phyloP scores from a whole-genome alignment of 2,797 vertebrate genomes.

The Oophaga sylvatica region DNA sequence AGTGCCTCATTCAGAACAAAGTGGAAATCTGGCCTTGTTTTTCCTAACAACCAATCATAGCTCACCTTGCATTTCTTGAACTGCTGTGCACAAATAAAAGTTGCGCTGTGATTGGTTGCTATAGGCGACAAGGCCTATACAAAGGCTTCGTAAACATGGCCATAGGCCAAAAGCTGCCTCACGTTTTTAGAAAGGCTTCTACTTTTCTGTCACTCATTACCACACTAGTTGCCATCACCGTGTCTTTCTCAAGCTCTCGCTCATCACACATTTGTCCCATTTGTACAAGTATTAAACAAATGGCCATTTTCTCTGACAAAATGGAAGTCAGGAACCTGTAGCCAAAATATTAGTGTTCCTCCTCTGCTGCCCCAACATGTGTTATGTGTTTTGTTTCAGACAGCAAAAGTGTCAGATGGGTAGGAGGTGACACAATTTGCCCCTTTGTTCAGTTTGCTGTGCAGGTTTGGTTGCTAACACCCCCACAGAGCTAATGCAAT shows the following conservation, averaged over 20 bases:
- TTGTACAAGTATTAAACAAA: neutral
- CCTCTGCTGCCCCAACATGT: neutral
- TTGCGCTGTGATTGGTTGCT: neutral
- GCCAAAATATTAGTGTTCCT: slow-evolving; percentile 50
- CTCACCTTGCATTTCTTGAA: neutral
- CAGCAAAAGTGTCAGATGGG: neutral
- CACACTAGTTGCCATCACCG: neutral
- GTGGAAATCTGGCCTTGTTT: neutral
- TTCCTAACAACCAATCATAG: neutral
- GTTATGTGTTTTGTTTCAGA: slow-evolving; percentile 37
- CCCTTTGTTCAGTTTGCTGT: slow-evolving; percentile 48
- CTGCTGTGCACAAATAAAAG: neutral
- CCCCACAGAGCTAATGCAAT: slow-evolving; percentile 38
- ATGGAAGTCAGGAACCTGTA: slow-evolving; percentile 57
- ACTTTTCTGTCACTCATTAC: neutral
- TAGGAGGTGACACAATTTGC: slow-evolving; percentile 46
- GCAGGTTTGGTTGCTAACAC: slow-evolving; percentile 8
- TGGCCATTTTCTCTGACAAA: slow-evolving; percentile 61
- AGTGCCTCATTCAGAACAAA: neutral
- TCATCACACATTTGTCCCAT: slow-evolving; percentile 33
- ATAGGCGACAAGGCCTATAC: neutral
- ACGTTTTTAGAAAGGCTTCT: neutral
- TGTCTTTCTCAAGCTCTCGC: neutral
- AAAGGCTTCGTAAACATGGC: neutral
- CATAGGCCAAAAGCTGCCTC: neutral